A percentile compares a stretch with the other conserved stretches of the same genome.
These are phyloP conservation scores for Adelges cooleyi DNA, from an alignment of 1,140 invertebrate species.

Conservation along the genomic window DNA sequence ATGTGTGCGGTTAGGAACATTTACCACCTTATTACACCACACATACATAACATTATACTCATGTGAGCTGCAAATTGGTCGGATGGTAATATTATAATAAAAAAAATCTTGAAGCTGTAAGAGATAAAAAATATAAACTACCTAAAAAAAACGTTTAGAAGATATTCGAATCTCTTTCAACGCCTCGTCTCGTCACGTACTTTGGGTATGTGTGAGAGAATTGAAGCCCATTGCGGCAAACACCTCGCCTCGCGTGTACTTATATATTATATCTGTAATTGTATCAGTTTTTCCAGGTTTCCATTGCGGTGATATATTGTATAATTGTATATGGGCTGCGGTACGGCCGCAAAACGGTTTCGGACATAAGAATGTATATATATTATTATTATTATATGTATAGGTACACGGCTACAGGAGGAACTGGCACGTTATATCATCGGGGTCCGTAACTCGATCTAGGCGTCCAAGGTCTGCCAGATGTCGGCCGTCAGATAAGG, in stretches of 20 bases:
- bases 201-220: not conserved
- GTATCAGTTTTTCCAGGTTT: not conserved
- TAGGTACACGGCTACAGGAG: not conserved
- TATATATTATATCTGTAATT: no score
- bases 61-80: no score
- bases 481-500: conserved; percentile 7
- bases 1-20: not conserved
- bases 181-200: conserved; percentile 13
- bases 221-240: not conserved
- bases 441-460: not conserved
- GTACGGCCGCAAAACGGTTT: no score
- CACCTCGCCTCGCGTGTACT: not conserved
- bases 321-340: no score
- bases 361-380: no score
- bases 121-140: no score
- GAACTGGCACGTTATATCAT: not conserved
- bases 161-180: no score
- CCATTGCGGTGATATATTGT: not conserved
- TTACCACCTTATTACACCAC: conserved; percentile 8
- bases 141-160: no score
- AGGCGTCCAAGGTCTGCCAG: conserved; percentile 11
- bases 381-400: no score
- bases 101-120: no score
- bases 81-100: no score
- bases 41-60: no score